Evolutionary conservation across 2,113 vertebrate species (phyloP).

Genomic region (Dicentrarchus labrax): DNA sequence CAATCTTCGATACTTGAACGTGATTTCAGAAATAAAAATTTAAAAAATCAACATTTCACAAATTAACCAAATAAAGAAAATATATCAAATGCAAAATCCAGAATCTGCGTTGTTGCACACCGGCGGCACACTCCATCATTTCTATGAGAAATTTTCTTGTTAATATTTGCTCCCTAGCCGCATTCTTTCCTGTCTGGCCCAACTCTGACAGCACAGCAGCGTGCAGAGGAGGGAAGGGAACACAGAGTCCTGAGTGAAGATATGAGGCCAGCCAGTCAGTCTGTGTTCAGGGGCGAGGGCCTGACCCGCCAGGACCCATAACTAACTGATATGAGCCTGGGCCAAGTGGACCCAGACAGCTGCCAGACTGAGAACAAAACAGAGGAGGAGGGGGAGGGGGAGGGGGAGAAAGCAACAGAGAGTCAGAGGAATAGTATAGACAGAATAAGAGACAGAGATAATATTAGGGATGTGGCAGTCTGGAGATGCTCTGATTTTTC

Average conservation of each 20-base stretch:
- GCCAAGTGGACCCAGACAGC: constrained; percentile 74
- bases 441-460: constrained; percentile 43
- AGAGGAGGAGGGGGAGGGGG: constrained; percentile 25
- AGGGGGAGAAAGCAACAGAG: constrained; percentile 12
- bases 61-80: not conserved
- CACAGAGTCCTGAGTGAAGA: constrained; percentile 76
- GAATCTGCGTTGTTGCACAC: too few species aligned
- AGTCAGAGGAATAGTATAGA: constrained; percentile 28
- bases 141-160: constrained; percentile 14
- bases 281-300: constrained; percentile 75
- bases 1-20: not conserved
- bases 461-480: constrained; percentile 42
- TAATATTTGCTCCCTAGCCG: constrained; percentile 67
- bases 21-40: not conserved
- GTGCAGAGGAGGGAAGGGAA: constrained; percentile 74
- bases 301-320: constrained; percentile 76
- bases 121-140: too few species aligned
- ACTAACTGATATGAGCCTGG: constrained; percentile 75
- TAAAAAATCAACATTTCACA: not conserved
- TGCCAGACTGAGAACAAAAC: constrained; percentile 67
- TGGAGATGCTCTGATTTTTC: constrained; percentile 41
- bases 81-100: not conserved
- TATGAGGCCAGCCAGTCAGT: constrained; percentile 78
- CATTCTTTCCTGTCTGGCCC: constrained; percentile 79
- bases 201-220: constrained; percentile 62